Evolutionary conservation across 2,113 vertebrate species (phyloP).

Genomic region (Terrapene triunguis): DNA sequence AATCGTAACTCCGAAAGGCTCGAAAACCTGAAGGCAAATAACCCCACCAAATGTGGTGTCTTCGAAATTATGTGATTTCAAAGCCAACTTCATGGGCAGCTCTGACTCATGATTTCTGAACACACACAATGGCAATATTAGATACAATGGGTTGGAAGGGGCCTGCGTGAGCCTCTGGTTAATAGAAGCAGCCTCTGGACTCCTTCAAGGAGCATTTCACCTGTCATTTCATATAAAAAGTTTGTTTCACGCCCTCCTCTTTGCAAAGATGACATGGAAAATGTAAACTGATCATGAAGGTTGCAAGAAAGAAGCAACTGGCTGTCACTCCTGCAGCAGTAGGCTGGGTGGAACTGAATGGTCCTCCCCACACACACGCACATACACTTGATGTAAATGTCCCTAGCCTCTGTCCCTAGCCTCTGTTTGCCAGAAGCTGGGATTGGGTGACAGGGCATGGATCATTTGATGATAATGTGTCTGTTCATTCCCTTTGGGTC

Average conservation of each 20-base stretch:
- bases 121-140: background rate
- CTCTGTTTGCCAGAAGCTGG: too few relatives aligned
- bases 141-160: background rate
- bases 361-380: too few relatives aligned
- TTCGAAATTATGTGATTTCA: too few relatives aligned
- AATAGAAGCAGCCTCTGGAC: background rate
- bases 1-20: background rate
- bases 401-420: too few relatives aligned
- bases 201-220: background rate
- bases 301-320: background rate
- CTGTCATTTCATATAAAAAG: background rate
- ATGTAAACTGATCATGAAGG: background rate
- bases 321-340: background rate
- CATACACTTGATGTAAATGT: too few relatives aligned
- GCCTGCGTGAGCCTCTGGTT: background rate
- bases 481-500: too few relatives aligned
- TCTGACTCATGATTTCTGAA: background rate
- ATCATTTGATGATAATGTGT: too few relatives aligned
- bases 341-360: background rate
- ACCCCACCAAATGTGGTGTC: background rate
- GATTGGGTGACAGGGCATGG: too few relatives aligned
- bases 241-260: background rate
- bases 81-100: background rate
- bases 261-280: background rate
- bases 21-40: slow-evolving; percentile 39